phyloP scores from a whole-genome alignment of 2,113 vertebrate species.

The Sphyrna mokarran region DNA sequence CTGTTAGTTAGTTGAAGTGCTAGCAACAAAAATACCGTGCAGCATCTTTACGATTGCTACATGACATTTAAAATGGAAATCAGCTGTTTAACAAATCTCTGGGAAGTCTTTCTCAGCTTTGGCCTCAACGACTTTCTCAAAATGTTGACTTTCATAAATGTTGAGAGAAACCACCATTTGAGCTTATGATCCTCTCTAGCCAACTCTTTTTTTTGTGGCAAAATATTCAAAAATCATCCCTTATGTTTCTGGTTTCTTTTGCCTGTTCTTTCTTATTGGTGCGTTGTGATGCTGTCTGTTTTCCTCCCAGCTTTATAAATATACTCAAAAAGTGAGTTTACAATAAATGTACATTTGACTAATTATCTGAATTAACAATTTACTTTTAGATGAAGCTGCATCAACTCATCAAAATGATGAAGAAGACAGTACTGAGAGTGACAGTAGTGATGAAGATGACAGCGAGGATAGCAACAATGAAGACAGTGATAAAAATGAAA shows the following conservation, averaged over 20 bases:
- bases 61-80: not conserved
- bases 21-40: not conserved
- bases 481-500: constrained; percentile 23
- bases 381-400: constrained; percentile 35
- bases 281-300: not conserved
- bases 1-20: not conserved
- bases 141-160: not conserved
- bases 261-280: not conserved
- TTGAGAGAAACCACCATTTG: not conserved
- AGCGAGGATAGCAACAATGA: constrained; percentile 44
- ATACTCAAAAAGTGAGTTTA: not conserved
- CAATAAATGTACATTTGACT: not conserved
- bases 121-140: not conserved
- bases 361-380: not conserved
- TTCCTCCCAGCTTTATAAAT: not conserved
- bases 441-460: constrained; percentile 42
- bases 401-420: constrained; percentile 23
- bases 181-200: too few relatives aligned
- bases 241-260: not conserved
- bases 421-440: constrained; percentile 45
- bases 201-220: too few relatives aligned
- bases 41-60: not conserved
- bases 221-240: too few relatives aligned
- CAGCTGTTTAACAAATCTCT: not conserved
- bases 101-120: not conserved